Evolutionary conservation across 2,797 vertebrate genomes (phyloP).

Genomic region (Rhinella marina): DNA sequence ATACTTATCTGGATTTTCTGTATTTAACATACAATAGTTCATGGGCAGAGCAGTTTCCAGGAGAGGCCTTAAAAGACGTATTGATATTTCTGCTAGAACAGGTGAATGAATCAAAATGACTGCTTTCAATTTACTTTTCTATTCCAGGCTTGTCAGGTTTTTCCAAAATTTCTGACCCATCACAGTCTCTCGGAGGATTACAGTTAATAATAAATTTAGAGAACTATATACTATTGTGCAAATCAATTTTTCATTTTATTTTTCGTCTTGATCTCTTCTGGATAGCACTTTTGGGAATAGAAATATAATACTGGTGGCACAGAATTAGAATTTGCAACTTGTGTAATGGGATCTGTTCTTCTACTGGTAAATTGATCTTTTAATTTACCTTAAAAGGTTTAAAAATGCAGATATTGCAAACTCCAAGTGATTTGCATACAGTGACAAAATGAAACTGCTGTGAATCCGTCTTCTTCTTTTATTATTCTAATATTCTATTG

Average conservation of each 20-base stretch:
- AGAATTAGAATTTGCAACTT: neutral
- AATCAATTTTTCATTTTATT: neutral
- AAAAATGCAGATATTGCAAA: neutral
- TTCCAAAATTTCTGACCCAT: neutral
- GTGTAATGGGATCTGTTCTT: neutral
- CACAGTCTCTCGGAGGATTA: neutral
- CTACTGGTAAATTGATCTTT: neutral
- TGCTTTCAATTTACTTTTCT: slow-evolving; percentile 7
- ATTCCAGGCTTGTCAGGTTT: neutral
- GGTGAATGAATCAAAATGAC: slow-evolving; percentile 12
- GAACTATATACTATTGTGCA: neutral
- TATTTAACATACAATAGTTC: neutral
- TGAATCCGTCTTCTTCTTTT: neutral
- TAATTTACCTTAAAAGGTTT: neutral
- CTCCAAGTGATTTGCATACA: neutral
- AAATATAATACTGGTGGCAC: too few species aligned
- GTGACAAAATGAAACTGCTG: neutral
- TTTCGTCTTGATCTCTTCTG: neutral
- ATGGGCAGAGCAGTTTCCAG: neutral
- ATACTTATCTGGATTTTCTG: too few species aligned
- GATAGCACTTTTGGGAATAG: too few species aligned
- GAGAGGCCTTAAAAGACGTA: neutral
- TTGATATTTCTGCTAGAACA: slow-evolving; percentile 16
- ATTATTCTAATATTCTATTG: too few species aligned
- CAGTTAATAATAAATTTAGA: neutral